Percentiles rank a stretch among this genome's conserved stretches.
These are phyloP conservation scores for Strix occidentalis DNA, from an alignment of 2,797 vertebrate species.

Conservation along the genomic window DNA sequence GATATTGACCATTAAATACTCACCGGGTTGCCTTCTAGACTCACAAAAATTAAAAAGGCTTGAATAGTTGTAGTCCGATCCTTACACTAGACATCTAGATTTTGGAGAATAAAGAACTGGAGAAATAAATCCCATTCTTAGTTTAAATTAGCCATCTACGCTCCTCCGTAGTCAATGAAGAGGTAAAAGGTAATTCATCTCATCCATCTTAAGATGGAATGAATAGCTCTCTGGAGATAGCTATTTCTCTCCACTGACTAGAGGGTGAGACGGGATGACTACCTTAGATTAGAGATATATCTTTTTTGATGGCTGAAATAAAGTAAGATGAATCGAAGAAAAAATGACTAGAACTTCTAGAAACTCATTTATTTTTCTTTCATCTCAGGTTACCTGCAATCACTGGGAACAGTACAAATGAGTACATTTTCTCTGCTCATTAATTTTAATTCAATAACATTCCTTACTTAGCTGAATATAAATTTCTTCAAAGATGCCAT, in stretches of 20 bases:
- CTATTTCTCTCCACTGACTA: neutral
- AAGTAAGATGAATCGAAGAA: constrained; percentile 5
- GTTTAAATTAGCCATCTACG: neutral
- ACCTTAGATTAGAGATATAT: neutral
- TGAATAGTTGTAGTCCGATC: neutral
- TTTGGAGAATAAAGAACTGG: neutral
- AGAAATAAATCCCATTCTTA: neutral
- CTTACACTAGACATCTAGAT: neutral
- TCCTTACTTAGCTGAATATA: constrained; percentile 18
- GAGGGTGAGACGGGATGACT: neutral
- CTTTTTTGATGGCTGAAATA: constrained; percentile 19
- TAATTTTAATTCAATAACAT: constrained; percentile 67
- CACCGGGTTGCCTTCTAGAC: neutral
- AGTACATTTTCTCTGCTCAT: constrained; percentile 36
- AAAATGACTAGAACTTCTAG: neutral
- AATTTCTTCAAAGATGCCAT: constrained; percentile 27
- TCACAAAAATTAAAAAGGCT: neutral
- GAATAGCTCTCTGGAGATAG: neutral
- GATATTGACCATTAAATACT: neutral
- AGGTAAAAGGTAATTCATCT: neutral
- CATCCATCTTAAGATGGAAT: neutral
- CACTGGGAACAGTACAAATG: neutral
- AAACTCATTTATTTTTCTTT: constrained; percentile 43
- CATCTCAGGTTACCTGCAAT: neutral
- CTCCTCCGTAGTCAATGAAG: neutral